These are phyloP conservation scores for Drosophila seguyi DNA, from an alignment of 1,140 invertebrate species.

Conservation along the genomic window DNA sequence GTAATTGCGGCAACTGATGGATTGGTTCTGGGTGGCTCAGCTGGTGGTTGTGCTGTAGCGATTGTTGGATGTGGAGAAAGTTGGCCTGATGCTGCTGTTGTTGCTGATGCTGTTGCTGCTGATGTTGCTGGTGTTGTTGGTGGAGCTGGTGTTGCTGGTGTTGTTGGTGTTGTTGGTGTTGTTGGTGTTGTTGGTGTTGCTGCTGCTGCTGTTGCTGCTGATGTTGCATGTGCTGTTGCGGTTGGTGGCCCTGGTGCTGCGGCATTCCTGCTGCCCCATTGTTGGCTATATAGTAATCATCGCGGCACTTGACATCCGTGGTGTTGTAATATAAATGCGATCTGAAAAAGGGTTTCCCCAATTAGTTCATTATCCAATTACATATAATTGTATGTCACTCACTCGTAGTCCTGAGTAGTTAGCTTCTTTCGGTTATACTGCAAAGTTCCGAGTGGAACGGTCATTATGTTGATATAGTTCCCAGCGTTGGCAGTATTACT, in stretches of 20 bases:
- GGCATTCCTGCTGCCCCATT: constrained; percentile 36
- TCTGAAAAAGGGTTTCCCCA: constrained; percentile 35
- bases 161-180: constrained; percentile 42
- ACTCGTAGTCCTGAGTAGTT: constrained; percentile 81
- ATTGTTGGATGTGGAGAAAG: constrained; percentile 55
- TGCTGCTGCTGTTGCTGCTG: constrained; percentile 44
- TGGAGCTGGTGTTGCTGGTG: constrained; percentile 38
- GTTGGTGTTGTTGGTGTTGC: constrained; percentile 45
- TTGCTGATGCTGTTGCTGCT: constrained; percentile 37
- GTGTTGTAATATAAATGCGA: constrained; percentile 80
- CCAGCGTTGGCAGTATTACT: constrained; percentile 57
- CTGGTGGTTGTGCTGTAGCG: constrained; percentile 61
- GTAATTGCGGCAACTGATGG: constrained; percentile 60
- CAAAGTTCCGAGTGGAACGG: constrained; percentile 75
- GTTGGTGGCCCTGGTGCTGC: constrained; percentile 43
- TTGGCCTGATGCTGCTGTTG: constrained; percentile 45
- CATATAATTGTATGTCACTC: constrained; percentile 37
- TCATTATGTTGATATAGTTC: constrained; percentile 83
- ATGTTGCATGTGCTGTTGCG: no score
- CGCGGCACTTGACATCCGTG: constrained; percentile 76
- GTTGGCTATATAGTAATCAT: constrained; percentile 70
- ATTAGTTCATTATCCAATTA: constrained; percentile 7
- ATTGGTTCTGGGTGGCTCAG: constrained; percentile 48
- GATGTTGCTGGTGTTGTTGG: constrained; percentile 37
- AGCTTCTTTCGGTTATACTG: constrained; percentile 83